Base-by-base conservation (phyloP, 2,113 vertebrate species). In the Psammodynastes pulverulentus region DNA sequence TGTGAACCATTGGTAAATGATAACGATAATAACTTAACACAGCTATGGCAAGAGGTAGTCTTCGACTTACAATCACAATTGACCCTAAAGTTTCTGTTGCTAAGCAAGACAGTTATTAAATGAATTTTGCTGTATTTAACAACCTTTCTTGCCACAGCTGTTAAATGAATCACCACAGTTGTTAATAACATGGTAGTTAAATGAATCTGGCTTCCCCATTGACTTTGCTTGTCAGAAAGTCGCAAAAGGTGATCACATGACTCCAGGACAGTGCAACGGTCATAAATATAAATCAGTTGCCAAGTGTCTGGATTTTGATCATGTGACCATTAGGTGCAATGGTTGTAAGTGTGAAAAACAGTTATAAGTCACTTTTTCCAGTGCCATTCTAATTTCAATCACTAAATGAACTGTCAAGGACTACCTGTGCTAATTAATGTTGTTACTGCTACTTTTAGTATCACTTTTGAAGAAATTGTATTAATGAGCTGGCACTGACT, bases 191-290 rank as follows among this genome's bases (percentile, higher is more conserved):
- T 67, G 62, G 29, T 67, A 34, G 12, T 67, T 67, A 34, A 34
- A 15, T 34, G 62, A 34, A 67, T 34, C 62, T 17, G 62, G 29
- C 2, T 67, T 67, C 13, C 62, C 5, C 13, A 34, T 67, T 67
- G n/a, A 67, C 29, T 34, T 34, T 17, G 62, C 29, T 67, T 67
- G 29, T 67, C 29, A 17, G 62, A 67, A 34, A 67, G 62, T 67
- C 5, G 1, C 29, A 67, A 67, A 67, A 67, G 12, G 10, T 2
- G 62, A 67, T 13, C 62, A n/a, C 29, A 34, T 1, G 62, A 34
- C 29, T 26, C 58, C 5, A 0, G 29, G 62, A 67, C 29, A 13
- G 1, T 6, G 29, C 62, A 34, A 34, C 2, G 0, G 13, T 34
- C 62, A 34, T 67, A 67, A 34, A 34, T 67, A 67, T 6, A 5